phyloP scores from a whole-genome alignment of 2,888 invertebrate genomes.

The Pristionchus fissidentatus region DNA sequence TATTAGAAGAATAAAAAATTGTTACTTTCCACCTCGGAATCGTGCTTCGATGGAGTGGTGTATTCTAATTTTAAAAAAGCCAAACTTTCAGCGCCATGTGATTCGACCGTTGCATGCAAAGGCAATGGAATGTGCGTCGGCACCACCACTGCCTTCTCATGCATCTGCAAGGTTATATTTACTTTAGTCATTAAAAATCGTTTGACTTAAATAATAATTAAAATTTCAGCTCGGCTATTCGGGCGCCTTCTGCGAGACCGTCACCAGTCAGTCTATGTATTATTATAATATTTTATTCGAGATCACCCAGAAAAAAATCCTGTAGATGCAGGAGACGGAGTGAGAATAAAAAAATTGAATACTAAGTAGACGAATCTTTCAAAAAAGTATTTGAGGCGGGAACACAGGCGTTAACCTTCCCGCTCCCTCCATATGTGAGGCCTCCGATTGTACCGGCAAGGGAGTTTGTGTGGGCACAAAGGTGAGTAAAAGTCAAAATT shows the following conservation, averaged over 20 bases:
- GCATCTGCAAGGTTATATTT: conserved; percentile 91
- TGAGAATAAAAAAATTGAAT: no score
- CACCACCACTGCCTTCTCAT: conserved; percentile 78
- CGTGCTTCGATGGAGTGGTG: no score
- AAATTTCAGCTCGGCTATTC: conserved; percentile 94
- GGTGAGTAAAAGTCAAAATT: no score
- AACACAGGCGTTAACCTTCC: conserved; percentile 83
- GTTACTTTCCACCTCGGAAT: no score
- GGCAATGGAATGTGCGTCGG: conserved; percentile 64
- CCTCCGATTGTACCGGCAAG: conserved; percentile 63
- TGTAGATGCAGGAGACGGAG: not conserved
- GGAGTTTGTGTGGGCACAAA: conserved; percentile 68
- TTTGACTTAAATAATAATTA: no score
- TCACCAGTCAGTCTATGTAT: conserved; percentile 29
- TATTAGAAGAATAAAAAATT: no score
- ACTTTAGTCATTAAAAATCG: no score
- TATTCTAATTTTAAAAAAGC: no score
- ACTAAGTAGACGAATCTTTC: not conserved
- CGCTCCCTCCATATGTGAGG: conserved; percentile 53
- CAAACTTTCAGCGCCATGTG: conserved; percentile 56
- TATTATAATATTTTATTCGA: not conserved
- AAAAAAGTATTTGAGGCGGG: conserved; percentile 75
- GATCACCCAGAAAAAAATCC: not conserved
- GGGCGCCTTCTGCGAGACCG: conserved; percentile 86
- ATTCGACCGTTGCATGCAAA: conserved; percentile 57